A percentile compares a stretch with the other conserved stretches of the same genome.
Conservation (phyloP, 2,797 vertebrate species). For the Florisuga fusca region DNA sequence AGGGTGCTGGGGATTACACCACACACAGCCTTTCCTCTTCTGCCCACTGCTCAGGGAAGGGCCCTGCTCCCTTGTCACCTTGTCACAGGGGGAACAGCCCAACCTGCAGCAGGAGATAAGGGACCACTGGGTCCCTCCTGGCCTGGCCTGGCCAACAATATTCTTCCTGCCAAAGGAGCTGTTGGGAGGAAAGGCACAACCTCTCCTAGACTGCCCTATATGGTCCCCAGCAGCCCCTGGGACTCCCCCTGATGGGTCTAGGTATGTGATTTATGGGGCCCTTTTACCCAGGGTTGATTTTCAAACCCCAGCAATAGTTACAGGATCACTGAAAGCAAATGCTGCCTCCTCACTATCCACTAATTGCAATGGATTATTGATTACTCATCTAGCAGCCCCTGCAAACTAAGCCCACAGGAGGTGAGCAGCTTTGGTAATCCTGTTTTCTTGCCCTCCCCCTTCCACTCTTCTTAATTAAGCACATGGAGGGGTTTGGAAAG, state of each 20-base stretch:
- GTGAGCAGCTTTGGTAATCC: conserved; percentile 25
- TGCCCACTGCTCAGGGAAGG: fast-evolving
- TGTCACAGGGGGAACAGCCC: background rate
- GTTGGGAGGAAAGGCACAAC: background rate
- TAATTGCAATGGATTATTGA: conserved; percentile 38
- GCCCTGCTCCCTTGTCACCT: background rate
- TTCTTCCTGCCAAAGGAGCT: background rate
- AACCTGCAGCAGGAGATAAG: background rate
- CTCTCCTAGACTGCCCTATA: fast-evolving
- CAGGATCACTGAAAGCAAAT: background rate
- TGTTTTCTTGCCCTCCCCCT: background rate
- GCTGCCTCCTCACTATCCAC: background rate
- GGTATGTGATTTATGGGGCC: fast-evolving
- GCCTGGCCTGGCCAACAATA: fast-evolving
- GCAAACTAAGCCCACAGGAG: background rate
- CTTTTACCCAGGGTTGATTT: fast-evolving
- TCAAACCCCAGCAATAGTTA: background rate
- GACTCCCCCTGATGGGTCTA: fast-evolving
- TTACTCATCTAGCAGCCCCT: background rate
- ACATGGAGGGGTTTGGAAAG: background rate
- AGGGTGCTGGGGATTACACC: background rate
- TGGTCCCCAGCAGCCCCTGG: background rate
- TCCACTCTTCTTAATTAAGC: background rate
- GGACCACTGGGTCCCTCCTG: fast-evolving
- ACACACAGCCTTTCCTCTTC: fast-evolving